Base-by-base conservation (phyloP, 2,797 vertebrate genomes). In the Hylomyscus alleni region DNA sequence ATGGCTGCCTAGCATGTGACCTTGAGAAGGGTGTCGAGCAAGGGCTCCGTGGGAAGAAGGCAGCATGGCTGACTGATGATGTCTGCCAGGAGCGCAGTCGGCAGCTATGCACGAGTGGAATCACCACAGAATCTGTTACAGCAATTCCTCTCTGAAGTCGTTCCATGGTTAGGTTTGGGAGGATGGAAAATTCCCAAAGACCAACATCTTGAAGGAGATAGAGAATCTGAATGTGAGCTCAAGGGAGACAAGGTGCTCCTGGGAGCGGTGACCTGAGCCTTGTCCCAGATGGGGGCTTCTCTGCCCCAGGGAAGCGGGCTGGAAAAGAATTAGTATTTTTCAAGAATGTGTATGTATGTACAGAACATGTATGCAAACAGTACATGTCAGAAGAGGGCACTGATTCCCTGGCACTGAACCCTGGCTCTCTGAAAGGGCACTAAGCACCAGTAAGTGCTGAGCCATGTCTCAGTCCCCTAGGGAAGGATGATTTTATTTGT, bases 1-100 rank as follows among this genome's bases (percentile, higher is more conserved):
- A 96, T 94, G 92, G 78, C 78, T 56, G 47, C 85, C 85, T 94
- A 94, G 86, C 92, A 50, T 83, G 37, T 95, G 95, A 89, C 94
- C 89, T 95, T 72, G 86, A 86, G 91, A 88, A 84, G 89, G 37
- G 6, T 92, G 92, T 62, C 80, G 90, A 96, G 54, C 80, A 29
- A 82, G 56, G 82, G 34, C 56, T 86, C 15, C 22, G 20, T 40
- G 34, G 91, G 20, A 24, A 54, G 67, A 58, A 75, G 52, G 47
- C 22, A 17, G n/a, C 13, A 1, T 65, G 88, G 83, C 44, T 92
- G 92, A 94, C 67, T 40, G 69, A 72, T 52, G 65, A 50, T 73
- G 19, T 82, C 73, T 90, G 50, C 90, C 65, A 82, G 73, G 60
- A 90, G 31, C 6, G 11, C n/a, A 77, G 37, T 83, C 37, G 47